phyloP scores from a whole-genome alignment of 30 jellyfish, hydroid and myxozoan genomes.

The Turritopsis dohrnii region DNA sequence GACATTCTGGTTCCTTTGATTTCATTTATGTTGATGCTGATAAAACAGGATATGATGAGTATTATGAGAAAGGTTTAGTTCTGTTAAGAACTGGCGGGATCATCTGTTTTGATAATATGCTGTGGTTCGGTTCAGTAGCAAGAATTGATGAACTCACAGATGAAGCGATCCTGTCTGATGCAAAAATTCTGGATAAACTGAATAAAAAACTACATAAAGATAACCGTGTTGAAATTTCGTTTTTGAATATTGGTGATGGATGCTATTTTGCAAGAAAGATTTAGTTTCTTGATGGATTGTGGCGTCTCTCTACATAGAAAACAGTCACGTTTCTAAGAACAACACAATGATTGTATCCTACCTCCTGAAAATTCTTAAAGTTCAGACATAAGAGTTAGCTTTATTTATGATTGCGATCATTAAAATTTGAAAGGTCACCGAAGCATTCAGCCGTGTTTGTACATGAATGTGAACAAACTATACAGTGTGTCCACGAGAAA shows the following conservation, averaged over 20 bases:
- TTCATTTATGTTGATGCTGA: constrained; percentile 90
- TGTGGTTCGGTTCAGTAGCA: constrained; percentile 34
- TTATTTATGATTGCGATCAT: no score
- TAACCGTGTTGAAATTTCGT: constrained; percentile 59
- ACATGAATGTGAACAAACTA: no score
- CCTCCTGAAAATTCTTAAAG: no score
- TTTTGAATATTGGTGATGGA: constrained; percentile 79
- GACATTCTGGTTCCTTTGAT: constrained; percentile 76
- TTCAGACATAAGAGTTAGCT: no score
- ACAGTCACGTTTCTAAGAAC: no score
- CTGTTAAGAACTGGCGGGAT: constrained; percentile 68
- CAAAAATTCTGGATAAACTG: constrained; percentile 5
- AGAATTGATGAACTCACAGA: not conserved
- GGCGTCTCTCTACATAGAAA: no score
- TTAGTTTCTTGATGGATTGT: no score
- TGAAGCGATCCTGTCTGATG: not conserved
- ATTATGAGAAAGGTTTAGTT: constrained; percentile 54
- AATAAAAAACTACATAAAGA: constrained; percentile 46
- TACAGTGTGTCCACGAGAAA: no score
- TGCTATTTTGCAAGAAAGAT: constrained; percentile 46
- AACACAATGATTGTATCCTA: no score
- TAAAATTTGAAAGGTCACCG: no score
- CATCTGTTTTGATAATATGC: constrained; percentile 58
- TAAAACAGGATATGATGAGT: constrained; percentile 54
- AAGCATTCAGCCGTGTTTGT: no score